Conservation (phyloP, 37 sponge, comb jelly and placozoan genomes). For the Agelas oroides region DNA sequence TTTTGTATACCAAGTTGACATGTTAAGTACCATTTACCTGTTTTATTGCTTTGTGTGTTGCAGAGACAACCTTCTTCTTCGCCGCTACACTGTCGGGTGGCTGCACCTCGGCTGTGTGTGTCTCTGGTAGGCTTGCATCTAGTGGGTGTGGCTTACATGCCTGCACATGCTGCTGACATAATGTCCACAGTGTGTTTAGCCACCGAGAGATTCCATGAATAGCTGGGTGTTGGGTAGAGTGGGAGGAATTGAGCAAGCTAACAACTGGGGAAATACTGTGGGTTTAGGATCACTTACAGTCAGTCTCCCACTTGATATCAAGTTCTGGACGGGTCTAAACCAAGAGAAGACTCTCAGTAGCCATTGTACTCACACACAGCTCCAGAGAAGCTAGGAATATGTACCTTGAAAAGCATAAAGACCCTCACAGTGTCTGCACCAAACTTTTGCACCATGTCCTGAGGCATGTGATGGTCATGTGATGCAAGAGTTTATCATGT, state of each 20-base stretch:
- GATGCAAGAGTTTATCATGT: too few species aligned
- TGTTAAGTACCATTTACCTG: too few species aligned
- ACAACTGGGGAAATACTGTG: too few species aligned
- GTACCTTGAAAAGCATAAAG: constrained; percentile 78
- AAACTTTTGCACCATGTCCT: constrained; percentile 68
- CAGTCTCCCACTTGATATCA: constrained; percentile 78
- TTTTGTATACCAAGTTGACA: too few species aligned
- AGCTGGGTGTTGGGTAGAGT: too few species aligned
- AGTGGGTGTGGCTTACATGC: not conserved
- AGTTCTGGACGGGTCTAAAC: constrained; percentile 49
- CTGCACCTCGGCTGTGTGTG: too few species aligned
- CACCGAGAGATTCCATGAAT: constrained; percentile 55
- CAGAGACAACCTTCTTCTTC: not conserved
- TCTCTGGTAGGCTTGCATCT: too few species aligned
- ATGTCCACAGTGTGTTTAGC: constrained; percentile 32
- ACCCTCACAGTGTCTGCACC: constrained; percentile 84
- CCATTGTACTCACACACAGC: too few species aligned
- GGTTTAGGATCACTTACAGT: too few species aligned
- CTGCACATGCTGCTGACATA: constrained; percentile 29
- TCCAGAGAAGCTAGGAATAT: too few species aligned
- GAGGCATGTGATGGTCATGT: not conserved
- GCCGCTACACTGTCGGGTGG: constrained; percentile 1
- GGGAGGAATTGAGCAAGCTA: too few species aligned
- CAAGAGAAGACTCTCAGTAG: too few species aligned
- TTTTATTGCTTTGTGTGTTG: constrained; percentile 53